Evolutionary conservation across 2,113 vertebrate species (phyloP).

Genomic region (Saguinus imperator): DNA sequence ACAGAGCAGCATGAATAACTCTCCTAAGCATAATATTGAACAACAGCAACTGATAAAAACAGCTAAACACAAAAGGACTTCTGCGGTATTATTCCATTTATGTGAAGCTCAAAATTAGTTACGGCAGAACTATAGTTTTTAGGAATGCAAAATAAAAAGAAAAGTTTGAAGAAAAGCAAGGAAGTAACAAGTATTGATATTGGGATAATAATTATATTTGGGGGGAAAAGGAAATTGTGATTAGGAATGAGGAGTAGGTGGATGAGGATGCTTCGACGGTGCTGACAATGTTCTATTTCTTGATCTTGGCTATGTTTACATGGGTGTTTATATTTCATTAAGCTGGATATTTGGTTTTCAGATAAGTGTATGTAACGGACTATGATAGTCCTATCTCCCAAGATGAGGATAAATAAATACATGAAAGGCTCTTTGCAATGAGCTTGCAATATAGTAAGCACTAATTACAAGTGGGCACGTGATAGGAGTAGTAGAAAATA

Average conservation of each 20-base stretch:
- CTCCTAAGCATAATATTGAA: not conserved
- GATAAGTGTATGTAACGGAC: not conserved
- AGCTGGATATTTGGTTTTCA: not conserved
- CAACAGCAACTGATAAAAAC: not conserved
- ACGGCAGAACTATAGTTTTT: not conserved
- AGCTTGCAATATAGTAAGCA: not conserved
- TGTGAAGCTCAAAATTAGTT: not conserved
- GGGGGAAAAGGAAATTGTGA: not conserved
- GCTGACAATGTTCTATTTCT: not conserved
- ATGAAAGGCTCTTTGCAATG: not conserved
- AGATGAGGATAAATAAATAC: not conserved
- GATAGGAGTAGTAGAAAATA: not conserved
- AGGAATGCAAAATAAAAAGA: not conserved
- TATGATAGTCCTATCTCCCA: not conserved
- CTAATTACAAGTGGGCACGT: not conserved
- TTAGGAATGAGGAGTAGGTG: not conserved
- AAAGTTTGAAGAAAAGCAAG: not conserved
- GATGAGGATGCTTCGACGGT: not conserved
- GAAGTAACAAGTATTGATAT: not conserved
- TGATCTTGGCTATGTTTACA: not conserved
- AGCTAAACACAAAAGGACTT: not conserved
- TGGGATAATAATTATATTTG: not conserved
- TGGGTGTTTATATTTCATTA: not conserved
- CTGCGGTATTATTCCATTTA: not conserved
- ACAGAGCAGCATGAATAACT: not conserved